Percentiles rank a stretch among this genome's conserved stretches.
Conservation (phyloP, 30 jellyfish, hydroid and myxozoan genomes). For the Pelagia noctiluca region DNA sequence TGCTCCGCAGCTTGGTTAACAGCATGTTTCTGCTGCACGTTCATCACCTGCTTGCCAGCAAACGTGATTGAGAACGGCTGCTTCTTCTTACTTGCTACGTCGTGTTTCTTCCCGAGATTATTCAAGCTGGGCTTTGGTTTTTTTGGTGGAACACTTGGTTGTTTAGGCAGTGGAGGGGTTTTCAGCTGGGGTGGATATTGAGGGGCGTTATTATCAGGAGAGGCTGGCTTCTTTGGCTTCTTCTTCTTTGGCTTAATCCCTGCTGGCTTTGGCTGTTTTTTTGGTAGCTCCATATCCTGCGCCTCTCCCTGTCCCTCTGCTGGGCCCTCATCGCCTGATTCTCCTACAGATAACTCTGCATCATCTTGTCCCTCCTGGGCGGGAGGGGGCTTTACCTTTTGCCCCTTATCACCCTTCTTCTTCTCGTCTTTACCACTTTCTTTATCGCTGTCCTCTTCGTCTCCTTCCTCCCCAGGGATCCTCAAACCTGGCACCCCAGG, state of each 20-base stretch:
- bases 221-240: conserved; percentile 24
- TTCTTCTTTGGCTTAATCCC: conserved; percentile 42
- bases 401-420: conserved; percentile 13
- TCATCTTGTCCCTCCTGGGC: conserved; percentile 72
- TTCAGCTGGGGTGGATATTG: conserved; percentile 42
- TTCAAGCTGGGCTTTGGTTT: conserved; percentile 30
- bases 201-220: conserved; percentile 14
- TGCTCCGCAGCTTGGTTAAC: neutral
- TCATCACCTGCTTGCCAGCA: conserved; percentile 63
- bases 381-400: conserved; percentile 73
- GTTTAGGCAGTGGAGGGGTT: conserved; percentile 47
- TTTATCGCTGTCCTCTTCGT: conserved; percentile 1
- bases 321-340: conserved; percentile 71
- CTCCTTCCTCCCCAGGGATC: conserved; percentile 41
- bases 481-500: conserved; percentile 54
- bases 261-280: conserved; percentile 10
- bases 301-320: conserved; percentile 50
- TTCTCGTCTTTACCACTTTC: conserved; percentile 14
- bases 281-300: conserved; percentile 33
- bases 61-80: conserved; percentile 47
- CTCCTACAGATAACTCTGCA: conserved; percentile 73
- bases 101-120: conserved; percentile 46
- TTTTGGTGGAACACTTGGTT: conserved; percentile 38
- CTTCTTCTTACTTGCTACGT: conserved; percentile 29
- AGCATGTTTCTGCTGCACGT: conserved; percentile 18